Percentiles rank a stretch among this genome's conserved stretches.
Evolutionary conservation across 2,797 vertebrate species (phyloP).

Genomic region (Sardinella longiceps): DNA sequence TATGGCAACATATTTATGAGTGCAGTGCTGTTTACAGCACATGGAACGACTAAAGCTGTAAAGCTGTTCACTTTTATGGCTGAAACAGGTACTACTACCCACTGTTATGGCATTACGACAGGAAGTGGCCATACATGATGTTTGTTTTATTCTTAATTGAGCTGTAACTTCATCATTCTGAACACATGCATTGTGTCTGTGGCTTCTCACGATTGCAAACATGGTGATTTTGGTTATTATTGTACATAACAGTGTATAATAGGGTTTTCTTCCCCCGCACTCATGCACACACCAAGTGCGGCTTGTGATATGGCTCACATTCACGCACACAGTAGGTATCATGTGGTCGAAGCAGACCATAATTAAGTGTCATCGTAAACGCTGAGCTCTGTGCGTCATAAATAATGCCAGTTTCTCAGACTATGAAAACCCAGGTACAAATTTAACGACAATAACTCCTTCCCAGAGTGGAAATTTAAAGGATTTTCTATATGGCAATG

Average conservation of each 20-base stretch:
- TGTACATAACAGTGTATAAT: background rate
- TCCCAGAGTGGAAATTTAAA: slow-evolving; percentile 7
- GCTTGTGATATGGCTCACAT: background rate
- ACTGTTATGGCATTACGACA: background rate
- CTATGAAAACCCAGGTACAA: background rate
- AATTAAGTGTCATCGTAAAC: background rate
- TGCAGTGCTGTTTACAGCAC: slow-evolving; percentile 7
- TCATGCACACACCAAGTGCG: background rate
- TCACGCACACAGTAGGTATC: background rate
- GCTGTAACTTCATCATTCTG: background rate
- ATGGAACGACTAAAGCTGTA: background rate
- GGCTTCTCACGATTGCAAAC: background rate
- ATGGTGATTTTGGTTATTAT: background rate
- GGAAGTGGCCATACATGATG: background rate
- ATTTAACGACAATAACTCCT: background rate
- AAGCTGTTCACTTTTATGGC: background rate
- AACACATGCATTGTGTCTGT: background rate
- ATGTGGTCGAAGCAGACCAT: background rate
- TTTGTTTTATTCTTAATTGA: background rate
- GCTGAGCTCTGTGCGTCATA: background rate
- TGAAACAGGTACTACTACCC: background rate
- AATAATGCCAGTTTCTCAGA: background rate
- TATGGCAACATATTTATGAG: background rate
- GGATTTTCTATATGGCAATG: slow-evolving; percentile 36
- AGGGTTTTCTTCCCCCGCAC: background rate